A percentile compares a stretch with the other conserved stretches of the same genome.
Conservation (phyloP, 1,140 invertebrate species). For the Helicoverpa armigera region DNA sequence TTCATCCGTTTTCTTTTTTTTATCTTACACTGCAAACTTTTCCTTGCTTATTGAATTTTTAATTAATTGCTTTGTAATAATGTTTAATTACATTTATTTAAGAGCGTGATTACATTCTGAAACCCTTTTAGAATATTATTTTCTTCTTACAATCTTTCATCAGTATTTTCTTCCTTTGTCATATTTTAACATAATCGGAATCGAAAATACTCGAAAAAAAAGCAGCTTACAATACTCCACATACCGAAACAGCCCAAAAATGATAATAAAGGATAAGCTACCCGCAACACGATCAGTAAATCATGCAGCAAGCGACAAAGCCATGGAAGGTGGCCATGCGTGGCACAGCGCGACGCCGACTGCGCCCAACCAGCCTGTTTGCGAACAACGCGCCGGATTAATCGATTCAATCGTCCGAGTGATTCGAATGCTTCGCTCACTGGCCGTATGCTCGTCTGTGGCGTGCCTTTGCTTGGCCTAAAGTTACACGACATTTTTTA, state of each 20-base stretch:
- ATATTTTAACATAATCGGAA: too few species aligned
- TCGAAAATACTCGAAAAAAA: too few species aligned
- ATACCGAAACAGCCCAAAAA: background rate
- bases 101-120: too few species aligned
- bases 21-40: background rate
- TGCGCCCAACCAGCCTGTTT: constrained; percentile 52
- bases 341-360: constrained; percentile 39
- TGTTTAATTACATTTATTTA: background rate
- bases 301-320: constrained; percentile 51
- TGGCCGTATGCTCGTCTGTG: background rate
- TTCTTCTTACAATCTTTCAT: too few species aligned
- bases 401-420: constrained; percentile 72
- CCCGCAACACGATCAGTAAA: constrained; percentile 28
- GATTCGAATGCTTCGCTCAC: constrained; percentile 65
- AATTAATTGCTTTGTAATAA: background rate
- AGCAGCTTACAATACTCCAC: background rate
- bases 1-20: background rate
- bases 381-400: constrained; percentile 63
- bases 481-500: background rate
- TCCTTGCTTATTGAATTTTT: background rate
- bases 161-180: too few species aligned
- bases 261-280: background rate
- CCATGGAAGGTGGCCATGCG: constrained; percentile 61
- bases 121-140: too few species aligned
- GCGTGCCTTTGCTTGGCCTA: background rate